phyloP scores from a whole-genome alignment of 1,140 invertebrate genomes.

The Drosophila orosa region DNA sequence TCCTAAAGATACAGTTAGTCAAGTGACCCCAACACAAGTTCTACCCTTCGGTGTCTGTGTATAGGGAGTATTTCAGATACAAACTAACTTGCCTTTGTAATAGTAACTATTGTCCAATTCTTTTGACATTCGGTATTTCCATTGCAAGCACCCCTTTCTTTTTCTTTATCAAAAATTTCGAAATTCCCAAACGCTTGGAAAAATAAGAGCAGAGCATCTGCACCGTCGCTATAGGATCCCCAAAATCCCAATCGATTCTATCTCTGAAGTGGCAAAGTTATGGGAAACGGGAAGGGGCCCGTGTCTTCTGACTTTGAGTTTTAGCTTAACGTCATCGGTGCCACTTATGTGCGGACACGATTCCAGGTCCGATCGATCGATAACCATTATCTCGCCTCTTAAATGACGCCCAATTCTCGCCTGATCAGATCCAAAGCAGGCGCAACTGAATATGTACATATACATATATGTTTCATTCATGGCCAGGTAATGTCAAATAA shows the following conservation, averaged over 20 bases:
- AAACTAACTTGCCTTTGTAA: neutral
- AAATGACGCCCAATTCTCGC: slow-evolving; percentile 10
- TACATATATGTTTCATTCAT: slow-evolving; percentile 25
- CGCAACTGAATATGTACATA: neutral
- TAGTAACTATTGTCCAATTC: neutral
- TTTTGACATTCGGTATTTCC: neutral
- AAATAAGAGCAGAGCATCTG: slow-evolving; percentile 3
- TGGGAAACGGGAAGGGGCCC: slow-evolving; percentile 17
- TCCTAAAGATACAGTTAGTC: neutral
- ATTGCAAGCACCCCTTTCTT: neutral
- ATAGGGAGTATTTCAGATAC: neutral
- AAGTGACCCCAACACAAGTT: neutral
- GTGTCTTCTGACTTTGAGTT: slow-evolving; percentile 28
- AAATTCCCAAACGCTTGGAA: neutral
- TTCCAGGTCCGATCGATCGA: slow-evolving; percentile 35
- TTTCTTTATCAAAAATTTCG: neutral
- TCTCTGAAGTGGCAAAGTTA: slow-evolving; percentile 34
- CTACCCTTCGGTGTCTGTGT: neutral
- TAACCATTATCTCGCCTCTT: slow-evolving; percentile 38
- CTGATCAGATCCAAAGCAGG: slow-evolving; percentile 13
- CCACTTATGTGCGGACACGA: slow-evolving; percentile 26
- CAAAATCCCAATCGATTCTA: slow-evolving; percentile 11
- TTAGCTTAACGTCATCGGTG: slow-evolving; percentile 19
- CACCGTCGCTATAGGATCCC: neutral
- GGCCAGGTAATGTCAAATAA: slow-evolving; percentile 39